Percentiles rank a stretch among this genome's conserved stretches.
Evolutionary conservation across 2,888 invertebrate species (phyloP).

Genomic region (Ochropleura plecta): DNA sequence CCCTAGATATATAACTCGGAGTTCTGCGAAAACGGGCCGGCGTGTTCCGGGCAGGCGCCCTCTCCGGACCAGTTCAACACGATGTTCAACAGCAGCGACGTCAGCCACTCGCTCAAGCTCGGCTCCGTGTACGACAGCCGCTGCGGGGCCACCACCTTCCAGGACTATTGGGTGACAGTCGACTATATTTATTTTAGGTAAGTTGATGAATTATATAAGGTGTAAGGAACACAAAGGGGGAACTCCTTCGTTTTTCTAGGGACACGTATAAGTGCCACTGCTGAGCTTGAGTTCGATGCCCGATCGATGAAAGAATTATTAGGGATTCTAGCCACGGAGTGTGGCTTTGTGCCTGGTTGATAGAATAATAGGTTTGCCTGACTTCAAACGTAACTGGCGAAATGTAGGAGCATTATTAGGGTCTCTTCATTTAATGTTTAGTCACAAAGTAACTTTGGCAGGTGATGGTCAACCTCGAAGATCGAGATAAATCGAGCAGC

Average conservation of each 20-base stretch:
- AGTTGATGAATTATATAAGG: background rate
- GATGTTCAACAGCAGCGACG: conserved; percentile 91
- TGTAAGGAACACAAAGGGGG: background rate
- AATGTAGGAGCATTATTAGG: too few relatives aligned
- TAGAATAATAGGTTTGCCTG: too few relatives aligned
- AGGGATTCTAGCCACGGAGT: too few relatives aligned
- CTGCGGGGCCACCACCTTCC: conserved; percentile 94
- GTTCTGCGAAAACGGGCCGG: conserved; percentile 42
- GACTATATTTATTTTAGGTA: conserved; percentile 97
- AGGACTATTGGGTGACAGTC: conserved; percentile 94
- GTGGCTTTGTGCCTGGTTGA: too few relatives aligned
- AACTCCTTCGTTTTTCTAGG: background rate
- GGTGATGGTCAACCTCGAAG: too few relatives aligned
- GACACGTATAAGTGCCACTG: background rate
- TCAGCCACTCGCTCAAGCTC: conserved; percentile 93
- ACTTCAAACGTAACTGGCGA: too few relatives aligned
- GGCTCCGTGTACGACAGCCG: conserved; percentile 92
- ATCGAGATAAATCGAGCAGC: too few relatives aligned
- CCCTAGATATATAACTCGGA: conserved; percentile 81
- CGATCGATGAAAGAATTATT: too few relatives aligned
- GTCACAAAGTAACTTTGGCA: too few relatives aligned
- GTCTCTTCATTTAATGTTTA: too few relatives aligned
- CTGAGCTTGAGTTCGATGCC: too few relatives aligned
- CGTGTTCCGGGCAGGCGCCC: background rate
- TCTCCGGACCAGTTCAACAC: conserved; percentile 67